Conservation (phyloP, 2,113 vertebrate species). For the Beaufortia kweichowensis region DNA sequence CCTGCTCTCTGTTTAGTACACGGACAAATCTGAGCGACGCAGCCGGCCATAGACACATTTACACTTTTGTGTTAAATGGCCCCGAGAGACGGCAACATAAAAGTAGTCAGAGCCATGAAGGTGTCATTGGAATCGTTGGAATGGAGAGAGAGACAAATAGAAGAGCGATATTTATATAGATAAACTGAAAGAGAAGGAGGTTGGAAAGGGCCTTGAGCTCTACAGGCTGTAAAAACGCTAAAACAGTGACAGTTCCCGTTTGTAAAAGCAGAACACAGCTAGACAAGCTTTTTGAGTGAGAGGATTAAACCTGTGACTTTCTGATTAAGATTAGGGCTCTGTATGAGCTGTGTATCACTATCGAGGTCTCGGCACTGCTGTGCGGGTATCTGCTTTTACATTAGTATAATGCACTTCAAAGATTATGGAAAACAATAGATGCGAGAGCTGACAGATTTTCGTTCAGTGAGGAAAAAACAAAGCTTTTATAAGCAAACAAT, state of each 20-base stretch:
- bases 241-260: background rate
- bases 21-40: slow-evolving; percentile 58
- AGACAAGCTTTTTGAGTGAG: slow-evolving; percentile 17
- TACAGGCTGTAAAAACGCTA: slow-evolving; percentile 2
- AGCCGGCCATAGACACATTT: slow-evolving; percentile 61
- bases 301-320: slow-evolving; percentile 31
- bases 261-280: slow-evolving; percentile 17
- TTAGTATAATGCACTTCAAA: slow-evolving; percentile 32
- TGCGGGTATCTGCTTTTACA: background rate
- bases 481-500: background rate
- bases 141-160: background rate
- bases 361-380: background rate
- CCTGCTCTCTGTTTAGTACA: slow-evolving; percentile 58
- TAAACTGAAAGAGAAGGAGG: background rate
- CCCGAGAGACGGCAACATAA: slow-evolving; percentile 66
- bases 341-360: background rate
- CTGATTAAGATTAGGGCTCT: slow-evolving; percentile 37
- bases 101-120: slow-evolving; percentile 58
- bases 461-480: slow-evolving; percentile 18
- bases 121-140: slow-evolving; percentile 64
- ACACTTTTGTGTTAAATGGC: slow-evolving; percentile 62
- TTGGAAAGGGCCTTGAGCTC: background rate
- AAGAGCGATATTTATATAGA: slow-evolving; percentile 10
- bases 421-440: slow-evolving; percentile 30
- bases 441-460: slow-evolving; percentile 3